phyloP scores from a whole-genome alignment of 2,797 vertebrate genomes.

The Pampus argenteus region DNA sequence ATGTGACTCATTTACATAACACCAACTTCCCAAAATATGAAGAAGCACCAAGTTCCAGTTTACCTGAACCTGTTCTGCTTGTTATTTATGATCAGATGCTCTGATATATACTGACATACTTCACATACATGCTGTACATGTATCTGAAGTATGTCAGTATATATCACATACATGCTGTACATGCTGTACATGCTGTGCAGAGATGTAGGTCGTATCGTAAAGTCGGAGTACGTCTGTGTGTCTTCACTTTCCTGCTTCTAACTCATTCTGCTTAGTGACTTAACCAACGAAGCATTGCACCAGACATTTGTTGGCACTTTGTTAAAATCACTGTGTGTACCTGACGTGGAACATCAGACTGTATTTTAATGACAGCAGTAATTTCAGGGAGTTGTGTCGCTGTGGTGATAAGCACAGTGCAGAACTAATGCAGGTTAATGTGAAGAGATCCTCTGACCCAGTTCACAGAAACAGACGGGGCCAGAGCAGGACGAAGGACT shows the following conservation, averaged over 20 bases:
- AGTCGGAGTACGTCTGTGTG: not conserved
- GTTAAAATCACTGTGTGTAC: not conserved
- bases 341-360: conserved; percentile 16
- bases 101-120: no score
- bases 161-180: no score
- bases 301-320: no score
- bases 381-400: conserved; percentile 19
- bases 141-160: no score
- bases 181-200: not conserved
- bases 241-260: not conserved
- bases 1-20: not conserved
- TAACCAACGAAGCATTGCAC: no score
- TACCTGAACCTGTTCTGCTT: not conserved
- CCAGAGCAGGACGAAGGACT: conserved; percentile 23
- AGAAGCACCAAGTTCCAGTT: not conserved
- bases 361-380: not conserved
- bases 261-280: not conserved
- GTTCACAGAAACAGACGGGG: conserved; percentile 49
- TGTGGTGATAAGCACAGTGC: conserved; percentile 34
- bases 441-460: conserved; percentile 49
- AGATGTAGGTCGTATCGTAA: not conserved
- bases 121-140: no score
- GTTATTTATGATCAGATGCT: not conserved
- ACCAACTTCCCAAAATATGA: not conserved
- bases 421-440: conserved; percentile 51